Evolutionary conservation across 2,888 invertebrate genomes (phyloP).

Genomic region (Onchidella celtica): DNA sequence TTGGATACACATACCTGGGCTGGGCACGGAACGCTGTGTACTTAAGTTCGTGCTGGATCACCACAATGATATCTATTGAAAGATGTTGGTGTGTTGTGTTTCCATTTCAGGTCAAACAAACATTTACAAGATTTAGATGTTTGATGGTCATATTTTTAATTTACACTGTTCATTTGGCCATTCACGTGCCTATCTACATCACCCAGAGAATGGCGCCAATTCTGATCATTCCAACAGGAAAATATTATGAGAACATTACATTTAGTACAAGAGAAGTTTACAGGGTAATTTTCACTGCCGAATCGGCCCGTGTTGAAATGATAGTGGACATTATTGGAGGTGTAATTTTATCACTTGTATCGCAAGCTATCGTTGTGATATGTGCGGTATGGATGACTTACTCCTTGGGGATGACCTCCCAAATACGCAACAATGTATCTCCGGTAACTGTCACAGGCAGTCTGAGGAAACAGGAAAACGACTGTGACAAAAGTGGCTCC

Average conservation of each 20-base stretch:
- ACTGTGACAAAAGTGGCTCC: neutral
- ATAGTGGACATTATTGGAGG: neutral
- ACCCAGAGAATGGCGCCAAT: neutral
- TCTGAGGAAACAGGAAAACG: no score
- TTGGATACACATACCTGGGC: neutral
- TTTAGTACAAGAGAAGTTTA: neutral
- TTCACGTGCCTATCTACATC: neutral
- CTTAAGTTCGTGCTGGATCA: conserved; percentile 23
- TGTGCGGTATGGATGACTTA: conserved; percentile 2
- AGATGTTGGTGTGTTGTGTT: conserved; percentile 34
- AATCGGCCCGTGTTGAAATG: neutral
- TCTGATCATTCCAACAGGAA: neutral
- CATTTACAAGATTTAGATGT: conserved; percentile 29
- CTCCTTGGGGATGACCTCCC: neutral
- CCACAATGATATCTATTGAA: conserved; percentile 19
- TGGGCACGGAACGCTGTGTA: neutral
- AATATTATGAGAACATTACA: neutral
- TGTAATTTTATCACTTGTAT: neutral
- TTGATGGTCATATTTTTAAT: neutral
- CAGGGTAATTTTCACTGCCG: neutral
- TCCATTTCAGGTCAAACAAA: conserved; percentile 27
- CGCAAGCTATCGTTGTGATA: neutral
- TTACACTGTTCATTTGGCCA: neutral
- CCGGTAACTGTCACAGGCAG: neutral
- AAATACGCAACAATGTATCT: neutral